Base-by-base conservation (phyloP, 2,113 vertebrate species). In the Lepus americanus region DNA sequence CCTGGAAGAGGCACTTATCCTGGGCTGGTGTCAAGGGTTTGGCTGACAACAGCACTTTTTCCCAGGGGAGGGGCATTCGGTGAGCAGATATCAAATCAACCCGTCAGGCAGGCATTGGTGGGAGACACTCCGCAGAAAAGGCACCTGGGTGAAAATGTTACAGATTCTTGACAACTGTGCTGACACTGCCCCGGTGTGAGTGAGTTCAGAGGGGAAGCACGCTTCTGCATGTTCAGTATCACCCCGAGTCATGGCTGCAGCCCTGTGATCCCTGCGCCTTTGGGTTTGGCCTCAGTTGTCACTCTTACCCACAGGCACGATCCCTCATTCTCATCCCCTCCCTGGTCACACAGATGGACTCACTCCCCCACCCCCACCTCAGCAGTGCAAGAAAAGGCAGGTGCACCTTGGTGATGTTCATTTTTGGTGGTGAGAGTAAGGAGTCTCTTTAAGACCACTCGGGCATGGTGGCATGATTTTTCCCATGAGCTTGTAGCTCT, bases 141-240 rank as follows among this genome's bases (percentile, higher is more conserved):
- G 16, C 51, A 33, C 12, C 55, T 53, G 53, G 63, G 33, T 79
- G 44, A 89, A 90, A 87, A 83, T 25, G 1, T 80, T 66, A 73
- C 89, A 36, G 44, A 51, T 78, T 90, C 89, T 39, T 79, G 72
- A 39, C 84, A 87, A 90, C 12, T 33, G 36, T 59, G 44, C 72
- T 61, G 31, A 78, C 77, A n/a, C 39, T 69, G 29, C 31, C 51
- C n/a, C 73, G 29, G 17, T 59, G 55, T 53, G 9, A 78, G 63
- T 82, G 39, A 17, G 9, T 79, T 76, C 33, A 49, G 5, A n/a
- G 20, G 36, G 25, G 51, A 88, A 33, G 31, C 76, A 77, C 2
- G 25, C 49, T 63, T 91, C 53, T 72, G 22, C 66, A 33, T 5
- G 73, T n/a, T 63, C 6, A 76, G 27, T n/a, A 25, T 31, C 33